Evolutionary conservation across 2,888 invertebrate species (phyloP).

Genomic region (Ephialtes manifestator): DNA sequence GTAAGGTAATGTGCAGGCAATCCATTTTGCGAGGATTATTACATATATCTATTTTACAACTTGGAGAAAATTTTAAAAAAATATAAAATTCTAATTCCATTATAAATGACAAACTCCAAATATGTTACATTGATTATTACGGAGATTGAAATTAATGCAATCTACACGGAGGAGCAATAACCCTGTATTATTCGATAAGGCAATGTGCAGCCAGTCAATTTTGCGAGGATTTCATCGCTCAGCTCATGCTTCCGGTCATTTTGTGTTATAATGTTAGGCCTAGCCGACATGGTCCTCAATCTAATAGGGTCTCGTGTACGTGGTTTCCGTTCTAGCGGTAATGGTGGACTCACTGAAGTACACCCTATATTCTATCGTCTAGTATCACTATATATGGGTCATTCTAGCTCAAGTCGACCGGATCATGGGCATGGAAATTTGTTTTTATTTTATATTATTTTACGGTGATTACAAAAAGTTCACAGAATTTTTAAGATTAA

Average conservation of each 20-base stretch:
- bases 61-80: too few species aligned
- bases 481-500: background rate
- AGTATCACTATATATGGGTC: constrained; percentile 5
- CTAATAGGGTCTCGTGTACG: constrained; percentile 44
- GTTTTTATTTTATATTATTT: background rate
- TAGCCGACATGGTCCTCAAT: constrained; percentile 53
- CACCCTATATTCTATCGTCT: background rate
- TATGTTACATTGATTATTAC: constrained; percentile 15
- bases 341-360: constrained; percentile 25
- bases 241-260: constrained; percentile 51
- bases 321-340: constrained; percentile 34
- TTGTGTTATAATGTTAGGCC: constrained; percentile 45
- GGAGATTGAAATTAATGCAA: constrained; percentile 16
- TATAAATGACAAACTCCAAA: background rate
- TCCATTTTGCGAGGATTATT: constrained; percentile 47
- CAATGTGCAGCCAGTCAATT: constrained; percentile 24
- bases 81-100: too few species aligned
- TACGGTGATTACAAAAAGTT: background rate
- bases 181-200: constrained; percentile 27
- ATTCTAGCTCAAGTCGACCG: background rate
- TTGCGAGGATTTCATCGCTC: constrained; percentile 20
- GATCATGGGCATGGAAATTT: background rate
- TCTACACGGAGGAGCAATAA: background rate
- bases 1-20: constrained; percentile 12
- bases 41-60: too few species aligned